These are phyloP conservation scores for Drosophila neonasuta DNA, from an alignment of 2,888 invertebrate genomes.

Conservation along the genomic window DNA sequence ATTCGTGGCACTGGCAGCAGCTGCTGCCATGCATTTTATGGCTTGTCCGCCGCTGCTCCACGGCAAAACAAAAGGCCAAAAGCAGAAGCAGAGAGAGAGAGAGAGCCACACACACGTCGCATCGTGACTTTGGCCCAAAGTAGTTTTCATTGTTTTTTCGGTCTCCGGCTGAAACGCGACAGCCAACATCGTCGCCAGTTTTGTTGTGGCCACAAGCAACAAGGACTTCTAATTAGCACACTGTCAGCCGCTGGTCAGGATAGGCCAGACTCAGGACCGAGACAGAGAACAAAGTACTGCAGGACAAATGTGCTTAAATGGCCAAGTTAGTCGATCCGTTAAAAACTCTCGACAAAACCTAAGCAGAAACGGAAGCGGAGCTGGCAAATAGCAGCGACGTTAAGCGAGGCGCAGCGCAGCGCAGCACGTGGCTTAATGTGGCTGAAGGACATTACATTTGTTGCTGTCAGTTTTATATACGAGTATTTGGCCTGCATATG, in stretches of 20 bases:
- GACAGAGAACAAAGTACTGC: background rate
- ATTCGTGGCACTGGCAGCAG: constrained; percentile 36
- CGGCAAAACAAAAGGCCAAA: constrained; percentile 35
- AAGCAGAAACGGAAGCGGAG: constrained; percentile 55
- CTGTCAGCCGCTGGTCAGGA: constrained; percentile 66
- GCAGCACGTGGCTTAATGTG: constrained; percentile 41
- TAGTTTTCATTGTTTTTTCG: constrained; percentile 74
- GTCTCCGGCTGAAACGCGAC: constrained; percentile 2
- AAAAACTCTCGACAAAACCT: constrained; percentile 68
- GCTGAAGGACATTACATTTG: constrained; percentile 66
- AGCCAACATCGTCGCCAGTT: constrained; percentile 56
- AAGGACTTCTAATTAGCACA: constrained; percentile 78
- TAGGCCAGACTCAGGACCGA: background rate
- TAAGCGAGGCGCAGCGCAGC: background rate
- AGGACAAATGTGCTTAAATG: constrained; percentile 76
- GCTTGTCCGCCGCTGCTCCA: constrained; percentile 17
- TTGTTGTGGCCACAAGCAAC: constrained; percentile 78
- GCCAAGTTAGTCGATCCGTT: constrained; percentile 72
- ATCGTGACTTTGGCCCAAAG: constrained; percentile 70
- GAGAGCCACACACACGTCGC: constrained; percentile 22
- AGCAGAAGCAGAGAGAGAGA: background rate
- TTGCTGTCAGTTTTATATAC: constrained; percentile 38
- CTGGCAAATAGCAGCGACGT: constrained; percentile 52
- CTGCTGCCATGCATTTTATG: constrained; percentile 66
- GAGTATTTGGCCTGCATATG: constrained; percentile 39